Evolutionary conservation across 2,888 invertebrate species (phyloP).

Genomic region (Caenorhabditis wallacei): DNA sequence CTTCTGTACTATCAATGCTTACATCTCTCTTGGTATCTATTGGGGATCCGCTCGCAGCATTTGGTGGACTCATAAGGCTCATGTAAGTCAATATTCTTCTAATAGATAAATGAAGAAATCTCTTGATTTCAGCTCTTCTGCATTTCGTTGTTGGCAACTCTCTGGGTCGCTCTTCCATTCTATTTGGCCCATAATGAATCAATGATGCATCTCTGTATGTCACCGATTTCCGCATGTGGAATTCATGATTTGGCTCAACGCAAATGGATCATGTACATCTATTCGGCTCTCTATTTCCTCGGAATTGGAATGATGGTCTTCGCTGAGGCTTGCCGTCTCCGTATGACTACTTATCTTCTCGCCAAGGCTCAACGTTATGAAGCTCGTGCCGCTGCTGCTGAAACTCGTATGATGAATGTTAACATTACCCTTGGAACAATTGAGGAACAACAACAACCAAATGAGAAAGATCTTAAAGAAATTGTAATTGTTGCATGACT

Average conservation of each 20-base stretch:
- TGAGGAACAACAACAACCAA: conserved; percentile 21
- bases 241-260: conserved; percentile 3
- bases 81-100: conserved; percentile 28
- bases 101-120: not conserved
- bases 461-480: conserved; percentile 38
- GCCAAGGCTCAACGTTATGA: conserved; percentile 24
- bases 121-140: conserved; percentile 21
- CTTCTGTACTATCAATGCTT: conserved; percentile 45
- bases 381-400: conserved; percentile 13
- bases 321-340: conserved; percentile 36
- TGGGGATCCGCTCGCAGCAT: conserved; percentile 23
- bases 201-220: conserved; percentile 32
- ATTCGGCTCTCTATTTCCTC: conserved; percentile 35
- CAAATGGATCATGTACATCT: conserved; percentile 34
- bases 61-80: conserved; percentile 39
- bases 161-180: conserved; percentile 36
- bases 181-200: conserved; percentile 33
- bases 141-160: conserved; percentile 9
- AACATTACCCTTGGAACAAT: conserved; percentile 33
- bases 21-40: conserved; percentile 42
- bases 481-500: conserved; percentile 39
- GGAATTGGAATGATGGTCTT: conserved; percentile 52
- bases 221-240: conserved; percentile 11
- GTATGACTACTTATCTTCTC: conserved; percentile 41
- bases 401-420: conserved; percentile 21